Conservation (phyloP, 2,888 invertebrate species). For the Cosmopolites sordidus region DNA sequence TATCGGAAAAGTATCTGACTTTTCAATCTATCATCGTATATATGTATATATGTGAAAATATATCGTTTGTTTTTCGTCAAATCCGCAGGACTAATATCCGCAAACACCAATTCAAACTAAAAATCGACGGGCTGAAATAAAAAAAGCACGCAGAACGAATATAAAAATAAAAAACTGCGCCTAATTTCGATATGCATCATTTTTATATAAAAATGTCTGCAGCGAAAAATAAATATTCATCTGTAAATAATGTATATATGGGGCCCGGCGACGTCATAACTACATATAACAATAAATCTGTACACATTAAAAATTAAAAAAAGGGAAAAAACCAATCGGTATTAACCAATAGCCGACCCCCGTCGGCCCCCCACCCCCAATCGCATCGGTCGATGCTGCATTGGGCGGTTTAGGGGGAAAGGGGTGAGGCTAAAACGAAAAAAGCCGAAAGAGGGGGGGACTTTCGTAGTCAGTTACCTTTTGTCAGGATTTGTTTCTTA, state of each 20-base stretch:
- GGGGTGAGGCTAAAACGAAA: slow-evolving; percentile 16
- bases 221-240: slow-evolving; percentile 42
- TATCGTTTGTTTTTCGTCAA: neutral
- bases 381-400: slow-evolving; percentile 29
- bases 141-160: slow-evolving; percentile 12
- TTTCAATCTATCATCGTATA: too few species aligned
- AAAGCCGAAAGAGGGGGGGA: slow-evolving; percentile 17
- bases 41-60: too few species aligned
- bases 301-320: slow-evolving; percentile 39
- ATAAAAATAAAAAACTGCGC: slow-evolving; percentile 11
- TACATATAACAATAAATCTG: slow-evolving; percentile 44
- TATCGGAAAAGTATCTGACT: too few species aligned
- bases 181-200: slow-evolving; percentile 41
- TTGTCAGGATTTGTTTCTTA: neutral
- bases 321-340: slow-evolving; percentile 40
- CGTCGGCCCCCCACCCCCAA: slow-evolving; percentile 22
- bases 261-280: slow-evolving; percentile 36
- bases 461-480: slow-evolving; percentile 12
- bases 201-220: slow-evolving; percentile 39
- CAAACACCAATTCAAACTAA: neutral
- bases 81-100: neutral
- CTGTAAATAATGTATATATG: slow-evolving; percentile 41
- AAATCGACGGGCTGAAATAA: slow-evolving; percentile 29
- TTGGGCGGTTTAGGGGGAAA: slow-evolving; percentile 21
- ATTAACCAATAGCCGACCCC: slow-evolving; percentile 39